Evolutionary conservation across 2,888 invertebrate species (phyloP).

Genomic region (Andricus quercusramuli): DNA sequence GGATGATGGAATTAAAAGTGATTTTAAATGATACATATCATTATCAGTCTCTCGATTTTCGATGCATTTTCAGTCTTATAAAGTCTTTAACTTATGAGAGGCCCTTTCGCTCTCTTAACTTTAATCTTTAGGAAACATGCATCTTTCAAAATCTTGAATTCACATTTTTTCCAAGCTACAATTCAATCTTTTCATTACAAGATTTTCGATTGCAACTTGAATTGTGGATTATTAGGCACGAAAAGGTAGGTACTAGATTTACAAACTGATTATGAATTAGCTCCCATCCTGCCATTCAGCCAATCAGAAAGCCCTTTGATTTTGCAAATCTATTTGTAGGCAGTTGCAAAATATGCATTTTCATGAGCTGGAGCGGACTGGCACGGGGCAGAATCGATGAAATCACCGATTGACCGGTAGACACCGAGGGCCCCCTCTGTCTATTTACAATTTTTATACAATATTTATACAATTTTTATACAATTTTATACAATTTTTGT

Average conservation of each 20-base stretch:
- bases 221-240: neutral
- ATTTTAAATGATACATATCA: conserved; percentile 3
- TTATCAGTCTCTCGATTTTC: conserved; percentile 19
- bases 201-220: neutral
- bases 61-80: conserved; percentile 3
- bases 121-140: neutral
- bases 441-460: too few relatives aligned
- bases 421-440: too few relatives aligned
- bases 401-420: too few relatives aligned
- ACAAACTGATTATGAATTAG: neutral
- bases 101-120: neutral
- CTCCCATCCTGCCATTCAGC: too few relatives aligned
- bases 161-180: neutral
- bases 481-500: too few relatives aligned
- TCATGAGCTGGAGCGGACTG: neutral
- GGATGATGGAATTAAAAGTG: neutral
- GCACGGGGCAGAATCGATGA: too few relatives aligned
- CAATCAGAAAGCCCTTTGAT: neutral
- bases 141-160: neutral
- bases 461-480: too few relatives aligned
- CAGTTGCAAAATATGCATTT: neutral
- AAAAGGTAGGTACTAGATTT: neutral
- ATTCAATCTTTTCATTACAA: neutral
- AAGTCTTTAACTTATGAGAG: neutral
- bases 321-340: neutral